phyloP scores from a whole-genome alignment of 2,797 vertebrate species.

The Centroberyx gerrardi region DNA sequence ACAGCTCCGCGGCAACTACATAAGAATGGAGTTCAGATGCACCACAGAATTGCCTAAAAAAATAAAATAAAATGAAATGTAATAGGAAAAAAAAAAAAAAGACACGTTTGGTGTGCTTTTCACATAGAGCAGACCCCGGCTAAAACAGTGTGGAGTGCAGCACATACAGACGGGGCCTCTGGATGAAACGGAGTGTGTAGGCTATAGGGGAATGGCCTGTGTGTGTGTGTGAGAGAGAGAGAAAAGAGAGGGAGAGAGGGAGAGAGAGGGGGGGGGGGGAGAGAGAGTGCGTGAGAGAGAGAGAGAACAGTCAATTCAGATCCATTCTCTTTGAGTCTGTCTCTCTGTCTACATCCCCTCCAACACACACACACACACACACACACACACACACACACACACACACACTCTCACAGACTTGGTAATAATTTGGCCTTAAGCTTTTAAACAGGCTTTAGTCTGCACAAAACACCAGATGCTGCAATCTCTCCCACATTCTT shows the following conservation, averaged over 20 bases:
- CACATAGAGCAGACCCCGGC: not conserved
- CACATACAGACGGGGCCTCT: too few species aligned
- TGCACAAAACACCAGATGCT: slow-evolving; percentile 76
- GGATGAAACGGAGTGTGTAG: too few species aligned
- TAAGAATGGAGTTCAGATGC: slow-evolving; percentile 22
- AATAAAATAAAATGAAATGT: not conserved
- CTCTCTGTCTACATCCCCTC: not conserved
- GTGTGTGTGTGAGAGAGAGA: not conserved
- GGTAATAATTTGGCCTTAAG: slow-evolving; percentile 60
- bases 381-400: slow-evolving; percentile 17
- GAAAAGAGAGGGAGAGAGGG: not conserved
- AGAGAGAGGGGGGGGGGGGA: not conserved
- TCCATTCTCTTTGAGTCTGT: slow-evolving; percentile 51
- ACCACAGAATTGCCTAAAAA: slow-evolving; percentile 2
- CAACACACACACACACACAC: slow-evolving; percentile 39
- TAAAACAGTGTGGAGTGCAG: too few species aligned
- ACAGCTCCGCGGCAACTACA: slow-evolving; percentile 34
- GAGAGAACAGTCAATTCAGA: slow-evolving; percentile 9
- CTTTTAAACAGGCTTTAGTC: slow-evolving; percentile 67
- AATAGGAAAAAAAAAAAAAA: not conserved
- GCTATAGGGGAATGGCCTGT: too few species aligned
- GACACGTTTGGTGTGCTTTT: slow-evolving; percentile 1
- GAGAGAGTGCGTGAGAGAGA: not conserved
- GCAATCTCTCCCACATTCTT: slow-evolving; percentile 71
- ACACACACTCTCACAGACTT: slow-evolving; percentile 32